Evolutionary conservation across 2,113 vertebrate species (phyloP).

Genomic region (Heliornis fulica): DNA sequence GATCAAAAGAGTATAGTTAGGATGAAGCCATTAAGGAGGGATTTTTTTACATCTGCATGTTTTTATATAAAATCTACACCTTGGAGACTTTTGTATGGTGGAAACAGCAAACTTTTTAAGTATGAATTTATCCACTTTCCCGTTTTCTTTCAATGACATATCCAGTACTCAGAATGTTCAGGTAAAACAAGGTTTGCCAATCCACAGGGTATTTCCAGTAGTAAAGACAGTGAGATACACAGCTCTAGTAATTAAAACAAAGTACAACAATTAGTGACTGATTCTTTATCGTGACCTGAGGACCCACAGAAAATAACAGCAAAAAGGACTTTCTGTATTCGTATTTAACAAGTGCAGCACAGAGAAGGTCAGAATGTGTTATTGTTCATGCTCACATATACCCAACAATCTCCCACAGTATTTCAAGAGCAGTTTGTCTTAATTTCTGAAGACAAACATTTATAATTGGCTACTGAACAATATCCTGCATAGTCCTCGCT

Average conservation of each 20-base stretch:
- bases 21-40: background rate
- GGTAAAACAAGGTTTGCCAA: background rate
- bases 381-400: fast-evolving
- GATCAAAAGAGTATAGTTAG: background rate
- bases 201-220: background rate
- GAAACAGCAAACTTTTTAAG: fast-evolving
- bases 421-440: background rate
- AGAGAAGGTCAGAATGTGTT: background rate
- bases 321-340: background rate
- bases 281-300: background rate
- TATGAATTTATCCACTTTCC: background rate
- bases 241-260: background rate
- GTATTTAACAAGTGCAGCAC: fast-evolving
- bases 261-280: background rate
- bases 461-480: background rate
- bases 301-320: background rate
- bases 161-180: background rate
- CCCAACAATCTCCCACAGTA: background rate
- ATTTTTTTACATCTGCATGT: background rate
- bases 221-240: background rate
- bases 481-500: background rate
- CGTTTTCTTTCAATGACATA: background rate
- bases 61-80: background rate
- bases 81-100: fast-evolving
- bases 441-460: background rate